These are phyloP conservation scores for Aplocera efformata DNA, from an alignment of 2,888 invertebrate species.

Conservation along the genomic window DNA sequence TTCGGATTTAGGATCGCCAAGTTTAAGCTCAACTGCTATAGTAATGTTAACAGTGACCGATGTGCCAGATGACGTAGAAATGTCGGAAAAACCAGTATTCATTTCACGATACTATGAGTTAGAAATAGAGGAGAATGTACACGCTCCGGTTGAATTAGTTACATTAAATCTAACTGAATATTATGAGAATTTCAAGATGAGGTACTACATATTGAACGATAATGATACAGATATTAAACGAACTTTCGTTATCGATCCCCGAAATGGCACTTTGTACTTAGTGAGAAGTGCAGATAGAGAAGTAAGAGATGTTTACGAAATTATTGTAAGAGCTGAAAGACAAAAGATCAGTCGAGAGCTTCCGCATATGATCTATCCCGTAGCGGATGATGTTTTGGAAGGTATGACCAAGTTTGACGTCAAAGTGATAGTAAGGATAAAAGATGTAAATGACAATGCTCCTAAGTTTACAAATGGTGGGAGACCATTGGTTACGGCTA, in stretches of 20 bases:
- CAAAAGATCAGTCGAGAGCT: slow-evolving; percentile 84
- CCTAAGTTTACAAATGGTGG: slow-evolving; percentile 88
- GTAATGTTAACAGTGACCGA: slow-evolving; percentile 85
- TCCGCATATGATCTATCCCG: slow-evolving; percentile 88
- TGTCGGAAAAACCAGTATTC: slow-evolving; percentile 76
- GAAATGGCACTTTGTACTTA: slow-evolving; percentile 88
- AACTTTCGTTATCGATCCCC: slow-evolving; percentile 87
- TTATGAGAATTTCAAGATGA: slow-evolving; percentile 82
- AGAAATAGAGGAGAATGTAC: slow-evolving; percentile 90
- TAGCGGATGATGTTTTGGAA: slow-evolving; percentile 85
- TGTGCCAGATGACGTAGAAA: slow-evolving; percentile 80
- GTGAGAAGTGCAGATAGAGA: slow-evolving; percentile 89
- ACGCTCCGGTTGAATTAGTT: slow-evolving; percentile 86
- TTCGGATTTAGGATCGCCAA: slow-evolving; percentile 91
- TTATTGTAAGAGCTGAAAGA: slow-evolving; percentile 72
- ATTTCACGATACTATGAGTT: slow-evolving; percentile 89
- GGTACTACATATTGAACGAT: slow-evolving; percentile 83
- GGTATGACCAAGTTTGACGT: slow-evolving; percentile 89
- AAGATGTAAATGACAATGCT: slow-evolving; percentile 91
- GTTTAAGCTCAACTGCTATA: slow-evolving; percentile 88
- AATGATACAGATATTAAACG: slow-evolving; percentile 80
- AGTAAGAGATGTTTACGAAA: slow-evolving; percentile 82
- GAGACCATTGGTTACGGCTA: slow-evolving; percentile 89
- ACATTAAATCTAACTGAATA: slow-evolving; percentile 88
- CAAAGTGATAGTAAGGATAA: slow-evolving; percentile 87